These are phyloP conservation scores for Apoderus coryli DNA, from an alignment of 2,888 invertebrate genomes.

Conservation along the genomic window DNA sequence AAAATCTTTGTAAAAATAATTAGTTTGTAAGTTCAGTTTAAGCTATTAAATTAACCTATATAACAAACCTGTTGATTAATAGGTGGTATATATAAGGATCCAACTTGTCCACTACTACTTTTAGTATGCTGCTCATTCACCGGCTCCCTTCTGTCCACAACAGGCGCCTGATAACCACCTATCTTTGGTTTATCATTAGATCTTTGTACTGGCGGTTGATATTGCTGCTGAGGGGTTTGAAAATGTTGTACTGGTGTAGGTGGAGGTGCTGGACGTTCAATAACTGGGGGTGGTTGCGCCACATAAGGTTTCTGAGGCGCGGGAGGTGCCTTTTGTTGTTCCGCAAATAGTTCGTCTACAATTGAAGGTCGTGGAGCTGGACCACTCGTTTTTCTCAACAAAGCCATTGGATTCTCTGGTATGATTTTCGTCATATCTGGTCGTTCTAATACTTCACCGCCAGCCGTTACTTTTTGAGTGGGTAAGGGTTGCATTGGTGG, in stretches of 20 bases:
- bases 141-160: conserved; percentile 18
- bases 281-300: conserved; percentile 9
- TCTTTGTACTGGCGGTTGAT: conserved; percentile 12
- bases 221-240: conserved; percentile 13
- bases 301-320: conserved; percentile 12
- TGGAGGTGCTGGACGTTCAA: conserved; percentile 6
- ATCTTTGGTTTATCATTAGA: conserved; percentile 20
- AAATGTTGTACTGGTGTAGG: conserved; percentile 14
- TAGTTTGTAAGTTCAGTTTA: too few relatives aligned
- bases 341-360: conserved; percentile 23
- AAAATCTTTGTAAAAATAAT: too few relatives aligned
- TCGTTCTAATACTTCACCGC: conserved; percentile 40
- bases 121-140: conserved; percentile 17
- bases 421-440: conserved; percentile 55
- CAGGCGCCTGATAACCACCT: conserved; percentile 25
- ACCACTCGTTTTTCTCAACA: conserved; percentile 52
- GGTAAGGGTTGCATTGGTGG: conserved; percentile 44
- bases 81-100: conserved; percentile 42
- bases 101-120: conserved; percentile 31
- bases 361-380: conserved; percentile 31
- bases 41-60: too few relatives aligned
- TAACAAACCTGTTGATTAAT: conserved; percentile 19
- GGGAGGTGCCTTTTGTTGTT: conserved; percentile 14
- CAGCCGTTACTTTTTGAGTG: conserved; percentile 33
- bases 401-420: conserved; percentile 56